These are phyloP conservation scores for Atta cephalotes DNA, from an alignment of 1,140 invertebrate species.

Conservation along the genomic window DNA sequence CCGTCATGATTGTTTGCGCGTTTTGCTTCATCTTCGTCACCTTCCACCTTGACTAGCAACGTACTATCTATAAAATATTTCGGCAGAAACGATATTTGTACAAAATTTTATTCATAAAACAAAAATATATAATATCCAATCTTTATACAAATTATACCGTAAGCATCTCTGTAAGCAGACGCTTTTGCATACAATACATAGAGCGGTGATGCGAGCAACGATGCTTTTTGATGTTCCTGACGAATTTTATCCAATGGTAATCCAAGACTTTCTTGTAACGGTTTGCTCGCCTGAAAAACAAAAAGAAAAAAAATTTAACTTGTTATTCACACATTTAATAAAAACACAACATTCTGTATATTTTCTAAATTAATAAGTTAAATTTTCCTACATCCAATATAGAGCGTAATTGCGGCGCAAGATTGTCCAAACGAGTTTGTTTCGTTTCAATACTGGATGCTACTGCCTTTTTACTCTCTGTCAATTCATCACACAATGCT, in stretches of 20 bases:
- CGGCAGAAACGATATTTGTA: conserved; percentile 79
- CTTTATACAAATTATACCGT: conserved; percentile 85
- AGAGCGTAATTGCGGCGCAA: conserved; percentile 92
- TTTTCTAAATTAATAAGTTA: neutral
- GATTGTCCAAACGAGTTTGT: conserved; percentile 92
- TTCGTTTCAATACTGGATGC: conserved; percentile 92
- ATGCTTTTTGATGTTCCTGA: conserved; percentile 91
- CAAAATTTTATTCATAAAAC: conserved; percentile 61
- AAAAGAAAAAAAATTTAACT: conserved; percentile 28
- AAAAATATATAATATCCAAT: conserved; percentile 73
- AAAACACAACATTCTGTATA: conserved; percentile 1
- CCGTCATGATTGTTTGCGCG: conserved; percentile 88
- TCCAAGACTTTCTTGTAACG: conserved; percentile 95
- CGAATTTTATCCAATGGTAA: conserved; percentile 92
- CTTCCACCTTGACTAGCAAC: conserved; percentile 89
- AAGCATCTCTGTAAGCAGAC: conserved; percentile 93
- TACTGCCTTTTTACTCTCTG: conserved; percentile 92
- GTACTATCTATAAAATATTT: conserved; percentile 83
- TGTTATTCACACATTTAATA: conserved; percentile 6
- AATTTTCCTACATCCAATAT: conserved; percentile 88
- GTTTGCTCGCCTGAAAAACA: conserved; percentile 91
- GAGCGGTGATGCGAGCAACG: conserved; percentile 92
- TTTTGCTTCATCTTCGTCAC: conserved; percentile 93
- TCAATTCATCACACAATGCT: conserved; percentile 91
- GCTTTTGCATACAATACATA: conserved; percentile 96